These are phyloP conservation scores for Penelope pileata DNA, from an alignment of 2,113 vertebrate species.

Conservation along the genomic window DNA sequence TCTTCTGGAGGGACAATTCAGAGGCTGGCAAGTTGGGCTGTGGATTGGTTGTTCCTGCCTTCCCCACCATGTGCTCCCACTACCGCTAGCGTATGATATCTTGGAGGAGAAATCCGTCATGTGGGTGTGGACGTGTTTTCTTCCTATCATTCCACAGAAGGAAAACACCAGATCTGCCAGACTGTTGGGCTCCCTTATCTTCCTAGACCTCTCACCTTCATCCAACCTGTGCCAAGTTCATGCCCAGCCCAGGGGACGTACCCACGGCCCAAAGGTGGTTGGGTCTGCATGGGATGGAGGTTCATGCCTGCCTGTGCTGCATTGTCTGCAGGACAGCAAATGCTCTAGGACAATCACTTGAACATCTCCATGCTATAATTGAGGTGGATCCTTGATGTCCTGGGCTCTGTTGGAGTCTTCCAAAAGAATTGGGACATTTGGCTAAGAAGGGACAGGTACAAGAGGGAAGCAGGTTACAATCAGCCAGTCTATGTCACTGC, in stretches of 20 bases:
- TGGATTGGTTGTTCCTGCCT: not conserved
- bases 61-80: fast-evolving
- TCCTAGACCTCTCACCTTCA: constrained; percentile 48
- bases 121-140: constrained; percentile 22
- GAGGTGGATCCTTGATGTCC: not conserved
- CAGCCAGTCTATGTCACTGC: not conserved
- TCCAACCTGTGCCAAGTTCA: not conserved
- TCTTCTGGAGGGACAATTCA: not conserved
- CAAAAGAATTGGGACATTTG: not conserved
- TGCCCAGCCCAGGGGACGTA: not conserved
- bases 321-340: not conserved
- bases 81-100: not conserved
- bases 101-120: constrained; percentile 22
- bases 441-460: fast-evolving
- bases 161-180: constrained; percentile 24
- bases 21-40: not conserved
- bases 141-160: not conserved
- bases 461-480: not conserved
- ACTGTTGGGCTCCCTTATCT: not conserved
- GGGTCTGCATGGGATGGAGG: not conserved
- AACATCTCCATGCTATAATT: not conserved
- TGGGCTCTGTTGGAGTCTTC: not conserved
- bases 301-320: not conserved
- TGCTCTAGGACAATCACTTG: not conserved
- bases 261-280: not conserved